Conservation (phyloP, 2,797 vertebrate species). For the Fistularia commersonii region DNA sequence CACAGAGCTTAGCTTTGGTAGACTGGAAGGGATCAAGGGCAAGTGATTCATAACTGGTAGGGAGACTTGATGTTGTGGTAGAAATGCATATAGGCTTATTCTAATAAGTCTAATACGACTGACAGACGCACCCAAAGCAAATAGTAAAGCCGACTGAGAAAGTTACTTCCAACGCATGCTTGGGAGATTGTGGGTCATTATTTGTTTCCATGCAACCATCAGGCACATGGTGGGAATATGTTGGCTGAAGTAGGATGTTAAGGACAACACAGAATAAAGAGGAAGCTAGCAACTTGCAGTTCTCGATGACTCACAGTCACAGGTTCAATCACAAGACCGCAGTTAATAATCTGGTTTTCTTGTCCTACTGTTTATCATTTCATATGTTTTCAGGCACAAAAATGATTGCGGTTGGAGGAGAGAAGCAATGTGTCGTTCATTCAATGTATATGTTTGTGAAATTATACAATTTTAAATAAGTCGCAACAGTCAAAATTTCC, state of each 20-base stretch:
- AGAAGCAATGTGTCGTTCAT: too few relatives aligned
- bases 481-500: too few relatives aligned
- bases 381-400: conserved; percentile 1
- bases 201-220: conserved; percentile 22
- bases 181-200: conserved; percentile 24
- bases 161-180: conserved; percentile 36
- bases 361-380: conserved; percentile 10
- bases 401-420: too few relatives aligned
- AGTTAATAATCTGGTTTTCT: conserved; percentile 12
- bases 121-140: conserved; percentile 38
- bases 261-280: conserved; percentile 24
- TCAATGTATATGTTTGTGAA: too few relatives aligned
- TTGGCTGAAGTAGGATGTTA: conserved; percentile 21
- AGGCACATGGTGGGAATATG: conserved; percentile 21
- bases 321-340: conserved; percentile 49
- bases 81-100: conserved; percentile 63
- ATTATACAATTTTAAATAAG: too few relatives aligned
- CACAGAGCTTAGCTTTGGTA: conserved; percentile 57
- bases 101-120: conserved; percentile 44
- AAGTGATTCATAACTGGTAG: conserved; percentile 53
- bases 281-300: conserved; percentile 26
- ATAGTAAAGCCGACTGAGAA: conserved; percentile 32
- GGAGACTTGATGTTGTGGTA: conserved; percentile 52
- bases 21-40: conserved; percentile 50
- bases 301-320: conserved; percentile 59